These are phyloP conservation scores for Cyrtodaria siliqua DNA, from an alignment of 2,888 invertebrate species.

Conservation along the genomic window DNA sequence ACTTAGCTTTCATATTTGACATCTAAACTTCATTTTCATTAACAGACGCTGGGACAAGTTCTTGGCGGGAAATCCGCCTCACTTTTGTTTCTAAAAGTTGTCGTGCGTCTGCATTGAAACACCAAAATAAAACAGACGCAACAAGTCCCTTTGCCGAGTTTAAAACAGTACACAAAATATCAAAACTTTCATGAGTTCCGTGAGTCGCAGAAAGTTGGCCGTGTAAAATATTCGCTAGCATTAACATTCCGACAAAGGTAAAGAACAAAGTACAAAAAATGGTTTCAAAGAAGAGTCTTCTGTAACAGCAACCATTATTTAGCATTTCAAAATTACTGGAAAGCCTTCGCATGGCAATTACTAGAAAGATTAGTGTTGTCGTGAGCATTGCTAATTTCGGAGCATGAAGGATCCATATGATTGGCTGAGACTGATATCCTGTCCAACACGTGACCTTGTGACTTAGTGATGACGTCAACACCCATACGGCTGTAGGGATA, in stretches of 20 bases:
- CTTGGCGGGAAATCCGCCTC: slow-evolving; percentile 26
- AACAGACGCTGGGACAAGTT: slow-evolving; percentile 14
- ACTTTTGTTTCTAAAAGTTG: slow-evolving; percentile 14
- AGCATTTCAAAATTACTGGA: slow-evolving; percentile 10
- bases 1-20: too few relatives aligned
- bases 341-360: slow-evolving; percentile 19
- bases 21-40: neutral
- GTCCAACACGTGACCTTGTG: slow-evolving; percentile 57
- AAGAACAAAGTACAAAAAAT: slow-evolving; percentile 19
- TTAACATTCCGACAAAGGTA: slow-evolving; percentile 16
- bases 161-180: slow-evolving; percentile 2
- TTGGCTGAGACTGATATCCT: slow-evolving; percentile 32
- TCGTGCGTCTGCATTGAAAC: slow-evolving; percentile 33
- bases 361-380: slow-evolving; percentile 12
- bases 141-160: slow-evolving; percentile 26
- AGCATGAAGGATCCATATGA: slow-evolving; percentile 53
- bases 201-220: slow-evolving; percentile 8
- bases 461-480: slow-evolving; percentile 46
- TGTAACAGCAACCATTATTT: slow-evolving; percentile 17
- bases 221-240: slow-evolving; percentile 20
- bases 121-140: slow-evolving; percentile 16
- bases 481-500: slow-evolving; percentile 56
- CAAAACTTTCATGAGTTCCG: neutral
- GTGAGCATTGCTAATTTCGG: slow-evolving; percentile 39
- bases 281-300: slow-evolving; percentile 31